Base-by-base conservation (phyloP, 2,797 vertebrate species). In the Cyprinodon diabolis region DNA sequence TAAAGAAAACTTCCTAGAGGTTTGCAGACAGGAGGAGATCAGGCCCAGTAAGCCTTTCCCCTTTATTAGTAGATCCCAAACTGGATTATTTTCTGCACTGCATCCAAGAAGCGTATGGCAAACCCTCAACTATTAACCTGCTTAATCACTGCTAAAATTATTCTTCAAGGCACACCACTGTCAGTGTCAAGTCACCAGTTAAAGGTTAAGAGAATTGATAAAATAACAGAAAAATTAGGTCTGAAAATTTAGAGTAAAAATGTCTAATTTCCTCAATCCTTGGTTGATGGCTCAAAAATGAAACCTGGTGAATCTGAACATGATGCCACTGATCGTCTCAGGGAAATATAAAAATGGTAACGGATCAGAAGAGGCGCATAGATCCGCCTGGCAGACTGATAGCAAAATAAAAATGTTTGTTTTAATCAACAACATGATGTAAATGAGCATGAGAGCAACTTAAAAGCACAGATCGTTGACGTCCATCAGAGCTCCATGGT, bases 251-350 rank as follows among this genome's bases (percentile, higher is more conserved):
- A 14, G 65, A 56, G 25, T 76, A 30, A 58, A 65, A 30, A 51
- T 0, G 2, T 14, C 40, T 25, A 62, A 55, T 0, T 62, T 21
- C 8, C 51, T 3, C 71, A 30, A 1, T 10, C 35, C 23, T 37
- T 69, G 1, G n/a, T 56, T 60, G 15, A 54, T 25, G 55, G 23
- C 56, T 3, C 30, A 52, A 63, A 43, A 0, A 62, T 43, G 21
- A 71, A 74, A 49, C 23, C 68, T 43, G 72, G 79, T 86, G 74
- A 86, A 87, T 85, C 75, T 85, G 83, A 78, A 85, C 58, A 66
- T 9, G 80, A 69, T 35, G 58, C 71, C 6, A 71, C 1, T 30
- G 17, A 58, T 37, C 25, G 60, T 81, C 76, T 73, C 21, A 35
- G 48, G 30, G 37, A 80, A 12, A 68, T 30, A 48, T 11, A 57